Evolutionary conservation across 2,797 vertebrate species (phyloP).

Genomic region (Poecilia gillii): DNA sequence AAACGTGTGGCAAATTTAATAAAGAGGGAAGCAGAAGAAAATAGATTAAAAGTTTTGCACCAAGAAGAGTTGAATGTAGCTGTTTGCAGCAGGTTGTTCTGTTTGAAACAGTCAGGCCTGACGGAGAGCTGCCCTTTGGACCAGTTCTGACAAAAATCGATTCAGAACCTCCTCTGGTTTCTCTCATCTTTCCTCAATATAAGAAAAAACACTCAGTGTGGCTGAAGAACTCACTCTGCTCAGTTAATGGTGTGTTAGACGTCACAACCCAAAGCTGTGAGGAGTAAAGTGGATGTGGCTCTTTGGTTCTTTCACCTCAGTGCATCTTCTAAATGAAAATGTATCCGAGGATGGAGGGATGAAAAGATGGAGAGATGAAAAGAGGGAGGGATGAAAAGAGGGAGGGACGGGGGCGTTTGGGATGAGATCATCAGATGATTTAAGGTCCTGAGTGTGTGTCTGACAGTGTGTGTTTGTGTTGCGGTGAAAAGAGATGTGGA

Average conservation of each 20-base stretch:
- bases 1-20: not conserved
- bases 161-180: conserved; percentile 18
- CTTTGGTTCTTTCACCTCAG: conserved; percentile 44
- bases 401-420: not conserved
- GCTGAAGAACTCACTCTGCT: conserved; percentile 14
- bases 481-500: not conserved
- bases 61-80: not conserved
- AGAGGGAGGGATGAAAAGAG: not conserved
- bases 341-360: not conserved
- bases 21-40: not conserved
- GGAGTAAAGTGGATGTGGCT: conserved; percentile 44
- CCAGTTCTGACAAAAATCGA: conserved; percentile 18
- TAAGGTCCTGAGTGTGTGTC: conserved; percentile 22
- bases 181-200: not conserved
- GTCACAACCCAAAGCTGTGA: conserved; percentile 19
- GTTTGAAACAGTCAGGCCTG: not conserved
- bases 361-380: conserved; percentile 5
- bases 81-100: not conserved
- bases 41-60: not conserved
- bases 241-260: conserved; percentile 38
- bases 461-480: not conserved
- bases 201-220: conserved; percentile 6
- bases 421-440: conserved; percentile 57
- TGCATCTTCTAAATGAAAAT: conserved; percentile 54
- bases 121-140: not conserved